Conservation (phyloP, 2,113 vertebrate species). For the Phrynosoma platyrhinos region DNA sequence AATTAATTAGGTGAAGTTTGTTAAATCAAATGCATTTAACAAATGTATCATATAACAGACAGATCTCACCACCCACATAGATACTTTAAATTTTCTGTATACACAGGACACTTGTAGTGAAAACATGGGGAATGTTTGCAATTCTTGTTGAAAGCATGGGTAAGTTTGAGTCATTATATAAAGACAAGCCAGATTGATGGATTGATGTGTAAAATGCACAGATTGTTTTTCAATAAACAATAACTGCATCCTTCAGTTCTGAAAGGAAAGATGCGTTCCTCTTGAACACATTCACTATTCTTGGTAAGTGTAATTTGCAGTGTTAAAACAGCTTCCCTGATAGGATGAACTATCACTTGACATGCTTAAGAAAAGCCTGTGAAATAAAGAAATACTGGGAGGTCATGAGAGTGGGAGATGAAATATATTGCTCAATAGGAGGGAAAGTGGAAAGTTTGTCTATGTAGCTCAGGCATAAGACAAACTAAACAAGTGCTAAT, state of each 20-base stretch:
- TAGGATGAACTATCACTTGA: neutral
- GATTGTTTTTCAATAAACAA: neutral
- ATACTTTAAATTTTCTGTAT: neutral
- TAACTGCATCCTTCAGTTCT: neutral
- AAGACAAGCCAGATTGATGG: neutral
- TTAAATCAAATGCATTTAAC: neutral
- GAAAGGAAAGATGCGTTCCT: neutral
- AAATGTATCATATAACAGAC: neutral
- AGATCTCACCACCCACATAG: neutral
- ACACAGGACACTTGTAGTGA: conserved; percentile 11
- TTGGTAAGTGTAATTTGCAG: no score
- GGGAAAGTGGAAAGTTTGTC: conserved; percentile 26
- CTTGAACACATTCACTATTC: neutral
- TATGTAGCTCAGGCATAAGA: neutral
- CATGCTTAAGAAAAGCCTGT: neutral
- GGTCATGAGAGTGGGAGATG: neutral
- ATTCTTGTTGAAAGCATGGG: neutral
- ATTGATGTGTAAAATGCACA: neutral
- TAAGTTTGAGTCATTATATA: neutral
- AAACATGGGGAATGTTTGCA: neutral
- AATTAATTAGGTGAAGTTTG: neutral
- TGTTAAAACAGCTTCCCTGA: no score
- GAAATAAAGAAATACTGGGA: neutral
- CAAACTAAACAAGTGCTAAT: conserved; percentile 33
- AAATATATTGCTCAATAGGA: neutral